Base-by-base conservation (phyloP, 2,888 invertebrate genomes). In the Cantharis rustica region DNA sequence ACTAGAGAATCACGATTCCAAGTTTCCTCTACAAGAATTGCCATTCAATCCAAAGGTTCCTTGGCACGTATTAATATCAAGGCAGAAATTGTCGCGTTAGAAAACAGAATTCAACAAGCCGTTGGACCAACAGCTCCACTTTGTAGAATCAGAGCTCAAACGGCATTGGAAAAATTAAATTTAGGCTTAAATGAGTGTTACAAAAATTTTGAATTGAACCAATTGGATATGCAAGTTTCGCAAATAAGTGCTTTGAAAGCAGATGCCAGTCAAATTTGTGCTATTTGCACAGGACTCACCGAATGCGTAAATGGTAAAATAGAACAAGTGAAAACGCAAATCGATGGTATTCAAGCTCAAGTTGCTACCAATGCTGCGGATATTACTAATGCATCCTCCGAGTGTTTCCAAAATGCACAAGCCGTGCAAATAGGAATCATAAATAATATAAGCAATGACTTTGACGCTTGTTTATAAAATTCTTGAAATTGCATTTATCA, bases 401-500 rank as follows among this genome's bases (percentile, higher is more conserved):
- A 72, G 13, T 72, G 72, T 16, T 31, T 23, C 64, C 27, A 66
- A 17, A 27, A 66, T 15, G 71, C 23, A 2, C 9, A 71, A 62
- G 16, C 9, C 9, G 10, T 5, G 13, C 61, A 61, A 15, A 11
- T 23, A 4, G n/a, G 23, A 71, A 20, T 71, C 20, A 71, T 71
- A 15, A 62, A 71, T 11, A 71, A 20, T 23, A 61, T 62, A 20
- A 23, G 20, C 1, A 47, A 27, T 2, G 62, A 71, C 9, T 71
- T 71, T 71, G 71, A 71, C 62, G n/a, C 13, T 23, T 71, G 71
- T 62, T 10, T 47, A 61, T 71, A 64, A 3, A 64, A 16, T 62
- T 13, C 61, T 20, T 17, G 7, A 47, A 47, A 47, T n/a, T 47
- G n/a, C 47, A 47, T 13, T 47, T n/a, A 47, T n/a, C 4, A 47